Evolutionary conservation across 2,888 invertebrate genomes (phyloP).

Genomic region (Leptinotarsa tumamoca): DNA sequence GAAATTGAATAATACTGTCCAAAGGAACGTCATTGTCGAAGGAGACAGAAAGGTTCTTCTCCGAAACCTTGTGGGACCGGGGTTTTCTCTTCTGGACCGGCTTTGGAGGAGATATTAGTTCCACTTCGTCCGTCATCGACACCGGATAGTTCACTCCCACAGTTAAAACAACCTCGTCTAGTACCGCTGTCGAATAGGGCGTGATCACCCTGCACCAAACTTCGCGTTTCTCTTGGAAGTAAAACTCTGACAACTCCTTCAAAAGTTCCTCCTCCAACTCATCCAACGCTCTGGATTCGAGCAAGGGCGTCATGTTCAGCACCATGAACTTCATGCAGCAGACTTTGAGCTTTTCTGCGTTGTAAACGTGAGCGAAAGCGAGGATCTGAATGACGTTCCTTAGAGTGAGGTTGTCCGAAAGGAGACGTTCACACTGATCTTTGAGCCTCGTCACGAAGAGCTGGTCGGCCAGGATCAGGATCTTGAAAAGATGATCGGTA

Average conservation of each 20-base stretch:
- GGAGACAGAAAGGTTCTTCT: constrained; percentile 32
- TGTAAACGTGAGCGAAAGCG: constrained; percentile 81
- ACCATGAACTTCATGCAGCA: constrained; percentile 84
- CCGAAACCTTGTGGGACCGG: constrained; percentile 43
- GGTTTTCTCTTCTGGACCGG: constrained; percentile 49
- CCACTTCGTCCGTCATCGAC: constrained; percentile 66
- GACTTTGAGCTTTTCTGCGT: constrained; percentile 78
- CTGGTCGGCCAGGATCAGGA: constrained; percentile 85
- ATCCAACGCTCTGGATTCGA: constrained; percentile 78
- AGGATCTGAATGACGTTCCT: constrained; percentile 83
- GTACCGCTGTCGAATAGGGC: constrained; percentile 74
- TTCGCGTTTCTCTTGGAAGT: constrained; percentile 72
- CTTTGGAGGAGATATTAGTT: constrained; percentile 48
- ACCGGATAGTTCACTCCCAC: constrained; percentile 66
- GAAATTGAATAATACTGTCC: constrained; percentile 48
- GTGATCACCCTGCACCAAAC: constrained; percentile 77
- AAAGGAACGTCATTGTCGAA: constrained; percentile 34
- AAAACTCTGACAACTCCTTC: constrained; percentile 76
- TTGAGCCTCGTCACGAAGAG: constrained; percentile 79
- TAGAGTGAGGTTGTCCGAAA: constrained; percentile 75
- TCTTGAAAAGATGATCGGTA: constrained; percentile 77
- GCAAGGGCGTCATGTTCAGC: constrained; percentile 78
- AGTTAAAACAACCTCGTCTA: constrained; percentile 70
- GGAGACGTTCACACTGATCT: constrained; percentile 77
- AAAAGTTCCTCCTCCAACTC: constrained; percentile 73